A percentile compares a stretch with the other conserved stretches of the same genome.
Evolutionary conservation across 2,888 invertebrate genomes (phyloP).

Genomic region (Nymphalis c-album): DNA sequence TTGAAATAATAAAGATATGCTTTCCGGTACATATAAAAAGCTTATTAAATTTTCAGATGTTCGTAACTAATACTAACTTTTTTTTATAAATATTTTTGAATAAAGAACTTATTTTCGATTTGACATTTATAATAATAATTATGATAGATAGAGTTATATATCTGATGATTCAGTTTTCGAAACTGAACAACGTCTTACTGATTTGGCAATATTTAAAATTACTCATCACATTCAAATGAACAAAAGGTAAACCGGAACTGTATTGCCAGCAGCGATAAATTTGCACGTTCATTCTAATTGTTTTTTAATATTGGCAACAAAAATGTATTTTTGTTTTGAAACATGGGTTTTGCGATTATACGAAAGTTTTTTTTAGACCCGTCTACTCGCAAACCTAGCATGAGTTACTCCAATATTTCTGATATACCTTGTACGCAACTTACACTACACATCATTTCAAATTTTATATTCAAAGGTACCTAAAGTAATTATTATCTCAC

Average conservation of each 20-base stretch:
- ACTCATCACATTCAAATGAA: slow-evolving; percentile 16
- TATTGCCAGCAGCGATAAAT: slow-evolving; percentile 5
- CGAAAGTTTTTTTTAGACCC: too few species aligned
- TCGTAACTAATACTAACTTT: too few species aligned
- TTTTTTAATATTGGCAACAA: slow-evolving; percentile 12
- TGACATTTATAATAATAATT: not conserved
- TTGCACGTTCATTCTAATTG: slow-evolving; percentile 20
- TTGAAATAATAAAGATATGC: too few species aligned
- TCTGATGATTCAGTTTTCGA: slow-evolving; percentile 6
- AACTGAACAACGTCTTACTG: not conserved
- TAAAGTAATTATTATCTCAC: too few species aligned
- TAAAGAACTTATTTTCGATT: not conserved
- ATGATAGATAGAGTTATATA: not conserved
- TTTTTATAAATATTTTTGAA: not conserved
- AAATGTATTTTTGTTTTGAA: not conserved
- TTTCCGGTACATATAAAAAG: too few species aligned
- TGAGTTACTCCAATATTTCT: too few species aligned
- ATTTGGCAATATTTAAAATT: slow-evolving; percentile 17
- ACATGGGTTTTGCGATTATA: not conserved
- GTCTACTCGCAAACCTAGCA: too few species aligned
- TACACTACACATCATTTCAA: too few species aligned
- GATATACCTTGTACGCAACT: too few species aligned
- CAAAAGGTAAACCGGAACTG: slow-evolving; percentile 18
- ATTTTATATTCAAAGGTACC: too few species aligned
- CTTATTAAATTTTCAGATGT: too few species aligned